Percentiles rank a stretch among this genome's conserved stretches.
Evolutionary conservation across 2,797 vertebrate genomes (phyloP).

Genomic region (Myotis planiceps): DNA sequence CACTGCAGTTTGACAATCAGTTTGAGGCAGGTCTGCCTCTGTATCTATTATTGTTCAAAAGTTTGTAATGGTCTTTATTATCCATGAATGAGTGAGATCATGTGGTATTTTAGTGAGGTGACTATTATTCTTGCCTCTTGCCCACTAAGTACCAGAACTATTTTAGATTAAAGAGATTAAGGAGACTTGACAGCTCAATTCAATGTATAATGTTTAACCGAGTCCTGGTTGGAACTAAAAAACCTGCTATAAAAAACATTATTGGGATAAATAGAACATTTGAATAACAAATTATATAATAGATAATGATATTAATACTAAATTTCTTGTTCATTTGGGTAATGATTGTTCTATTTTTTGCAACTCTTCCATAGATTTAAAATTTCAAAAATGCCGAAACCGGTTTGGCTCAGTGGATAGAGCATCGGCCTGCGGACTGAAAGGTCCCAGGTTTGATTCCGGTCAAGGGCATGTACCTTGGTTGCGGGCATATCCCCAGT

Average conservation of each 20-base stretch:
- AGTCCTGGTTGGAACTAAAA: neutral
- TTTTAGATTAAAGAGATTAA: slow-evolving; percentile 7
- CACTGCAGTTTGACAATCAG: too few species aligned
- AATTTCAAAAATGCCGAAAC: slow-evolving; percentile 25
- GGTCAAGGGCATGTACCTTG: too few species aligned
- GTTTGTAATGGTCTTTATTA: too few species aligned
- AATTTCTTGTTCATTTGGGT: neutral
- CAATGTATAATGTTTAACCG: neutral
- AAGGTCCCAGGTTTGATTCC: too few species aligned
- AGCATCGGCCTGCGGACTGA: too few species aligned
- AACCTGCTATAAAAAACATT: neutral
- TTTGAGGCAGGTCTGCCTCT: too few species aligned
- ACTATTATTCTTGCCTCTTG: neutral
- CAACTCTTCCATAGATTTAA: slow-evolving; percentile 20
- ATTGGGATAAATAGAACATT: neutral
- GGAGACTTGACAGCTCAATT: neutral
- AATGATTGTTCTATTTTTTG: slow-evolving; percentile 1
- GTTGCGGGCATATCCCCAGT: too few species aligned
- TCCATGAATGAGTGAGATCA: too few species aligned
- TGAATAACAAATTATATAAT: neutral
- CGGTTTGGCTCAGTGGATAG: too few species aligned
- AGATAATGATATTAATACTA: neutral
- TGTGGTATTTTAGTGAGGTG: neutral
- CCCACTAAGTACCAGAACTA: neutral
- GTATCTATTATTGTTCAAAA: too few species aligned